Conservation (phyloP, 2,113 vertebrate genomes). For the Otis tarda region DNA sequence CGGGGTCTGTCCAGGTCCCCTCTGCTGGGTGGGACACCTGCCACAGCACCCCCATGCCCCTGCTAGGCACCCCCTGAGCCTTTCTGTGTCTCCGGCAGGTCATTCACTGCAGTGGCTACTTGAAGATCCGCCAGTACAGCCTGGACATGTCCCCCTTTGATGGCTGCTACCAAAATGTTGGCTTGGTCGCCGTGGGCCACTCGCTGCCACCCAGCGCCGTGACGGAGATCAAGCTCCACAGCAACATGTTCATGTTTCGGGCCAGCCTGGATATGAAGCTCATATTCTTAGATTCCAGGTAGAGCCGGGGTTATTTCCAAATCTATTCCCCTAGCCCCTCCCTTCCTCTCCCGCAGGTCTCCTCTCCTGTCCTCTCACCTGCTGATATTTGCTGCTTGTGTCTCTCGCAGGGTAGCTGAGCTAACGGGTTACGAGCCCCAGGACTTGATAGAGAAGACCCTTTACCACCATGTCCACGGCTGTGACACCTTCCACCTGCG, state of each 20-base stretch:
- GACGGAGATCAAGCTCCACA: conserved; percentile 96
- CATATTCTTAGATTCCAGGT: conserved; percentile 98
- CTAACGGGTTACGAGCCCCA: conserved; percentile 98
- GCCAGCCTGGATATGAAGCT: conserved; percentile 98
- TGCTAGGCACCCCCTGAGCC: not conserved
- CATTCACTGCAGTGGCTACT: conserved; percentile 96
- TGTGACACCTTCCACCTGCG: conserved; percentile 97
- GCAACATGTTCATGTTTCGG: conserved; percentile 99
- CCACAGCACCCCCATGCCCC: not conserved
- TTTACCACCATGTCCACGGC: conserved; percentile 97
- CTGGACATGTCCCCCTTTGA: conserved; percentile 98
- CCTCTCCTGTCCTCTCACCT: not conserved
- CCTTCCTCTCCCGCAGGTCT: not conserved
- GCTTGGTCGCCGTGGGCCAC: conserved; percentile 95
- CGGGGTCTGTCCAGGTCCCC: fast-evolving
- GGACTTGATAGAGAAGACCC: conserved; percentile 98
- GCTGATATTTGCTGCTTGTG: not conserved
- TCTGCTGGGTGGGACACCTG: too few relatives aligned
- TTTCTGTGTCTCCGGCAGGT: conserved; percentile 76
- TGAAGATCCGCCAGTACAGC: conserved; percentile 97
- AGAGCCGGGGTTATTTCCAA: not conserved
- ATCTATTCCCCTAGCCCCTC: not conserved
- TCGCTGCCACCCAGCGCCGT: conserved; percentile 94
- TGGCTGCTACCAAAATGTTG: conserved; percentile 98
- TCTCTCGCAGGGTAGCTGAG: conserved; percentile 87